Percentiles rank a stretch among this genome's conserved stretches.
These are phyloP conservation scores for Lontra canadensis DNA, from an alignment of 2,113 vertebrate species.

Conservation along the genomic window DNA sequence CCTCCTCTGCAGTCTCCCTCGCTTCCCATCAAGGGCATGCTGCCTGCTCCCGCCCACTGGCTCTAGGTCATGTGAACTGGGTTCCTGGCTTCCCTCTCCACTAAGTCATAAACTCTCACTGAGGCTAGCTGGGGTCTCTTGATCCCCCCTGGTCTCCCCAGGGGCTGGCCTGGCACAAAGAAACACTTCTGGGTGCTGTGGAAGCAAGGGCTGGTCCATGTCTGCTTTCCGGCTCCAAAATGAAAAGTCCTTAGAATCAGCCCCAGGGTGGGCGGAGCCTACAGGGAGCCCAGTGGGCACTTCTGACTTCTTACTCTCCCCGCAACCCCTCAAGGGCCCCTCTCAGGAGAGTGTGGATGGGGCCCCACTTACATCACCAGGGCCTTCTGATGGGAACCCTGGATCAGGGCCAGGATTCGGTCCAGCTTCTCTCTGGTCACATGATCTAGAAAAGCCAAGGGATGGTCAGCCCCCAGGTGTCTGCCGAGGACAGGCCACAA, in stretches of 20 bases:
- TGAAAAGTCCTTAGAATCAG: not conserved
- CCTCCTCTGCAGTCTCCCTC: not conserved
- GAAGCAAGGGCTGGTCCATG: not conserved
- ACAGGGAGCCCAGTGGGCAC: not conserved
- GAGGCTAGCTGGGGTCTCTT: not conserved
- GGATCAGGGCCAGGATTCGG: conserved; percentile 91
- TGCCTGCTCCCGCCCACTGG: rapidly evolving
- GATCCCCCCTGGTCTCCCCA: not conserved
- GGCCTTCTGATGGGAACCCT: conserved; percentile 94
- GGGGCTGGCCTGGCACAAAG: not conserved
- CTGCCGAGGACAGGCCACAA: not conserved
- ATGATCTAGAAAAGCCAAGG: conserved; percentile 86
- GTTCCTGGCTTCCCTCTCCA: not conserved
- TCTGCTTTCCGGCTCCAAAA: not conserved
- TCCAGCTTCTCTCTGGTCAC: conserved; percentile 94
- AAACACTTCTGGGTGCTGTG: rapidly evolving
- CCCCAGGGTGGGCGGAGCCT: not conserved
- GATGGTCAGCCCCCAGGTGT: not conserved
- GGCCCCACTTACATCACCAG: conserved; percentile 88
- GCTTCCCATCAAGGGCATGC: not conserved
- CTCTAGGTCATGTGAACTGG: rapidly evolving
- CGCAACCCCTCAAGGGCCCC: not conserved
- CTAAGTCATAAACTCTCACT: not conserved
- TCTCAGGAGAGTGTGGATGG: not conserved
- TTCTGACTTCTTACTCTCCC: too few relatives aligned